Evolutionary conservation across 2,888 invertebrate genomes (phyloP), one percentile per base, ranked within the genome.

Genomic region (Tuta absoluta): DNA sequence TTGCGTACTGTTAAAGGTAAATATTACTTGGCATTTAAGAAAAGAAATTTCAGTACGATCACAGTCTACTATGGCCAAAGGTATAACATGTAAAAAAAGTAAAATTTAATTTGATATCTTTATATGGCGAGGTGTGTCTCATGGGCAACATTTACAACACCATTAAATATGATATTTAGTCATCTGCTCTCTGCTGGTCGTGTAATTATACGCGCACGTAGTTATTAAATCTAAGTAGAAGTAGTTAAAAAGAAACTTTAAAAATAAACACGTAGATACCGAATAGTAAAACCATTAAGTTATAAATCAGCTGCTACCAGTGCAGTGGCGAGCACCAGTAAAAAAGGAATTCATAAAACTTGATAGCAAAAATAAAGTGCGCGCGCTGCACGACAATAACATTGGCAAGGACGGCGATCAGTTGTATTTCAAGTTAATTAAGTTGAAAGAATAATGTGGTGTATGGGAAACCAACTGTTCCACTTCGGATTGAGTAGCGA

Each of bases 401-500:
- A 33, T 62, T 62, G 58, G 37, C 65, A 65, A 63, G 62, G 63
- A 59, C 65, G 24, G 37, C 45, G 49, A 48, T 48, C 60, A 45
- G 49, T 41, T 48, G 45, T 57, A 48, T 60, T 66, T 58, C 57
- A 41, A 63, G 33, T 63, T 63, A 63, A 66, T 66, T 66, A 66
- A 61, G 45, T 53, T 23, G 23, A 62, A 11, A 38, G 51, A 62
- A 38, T 53, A 48, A 61, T 57, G 57, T 56, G 23, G 45, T 66
- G 33, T 33, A 33, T 33, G 60, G 63, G 57, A 66, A 62, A 12
- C 45, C 58, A 62, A 63, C 56, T 63, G 63, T 66, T 63, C 66
- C 56, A 63, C 63, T 51, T 63, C 41, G 61, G 19, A 63, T 60
- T 63, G 48, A 66, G 23, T 51, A 69, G 79, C 73, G 78, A 84